Evolutionary conservation across 2,797 vertebrate genomes (phyloP).

Genomic region (Adelosebastes latens): DNA sequence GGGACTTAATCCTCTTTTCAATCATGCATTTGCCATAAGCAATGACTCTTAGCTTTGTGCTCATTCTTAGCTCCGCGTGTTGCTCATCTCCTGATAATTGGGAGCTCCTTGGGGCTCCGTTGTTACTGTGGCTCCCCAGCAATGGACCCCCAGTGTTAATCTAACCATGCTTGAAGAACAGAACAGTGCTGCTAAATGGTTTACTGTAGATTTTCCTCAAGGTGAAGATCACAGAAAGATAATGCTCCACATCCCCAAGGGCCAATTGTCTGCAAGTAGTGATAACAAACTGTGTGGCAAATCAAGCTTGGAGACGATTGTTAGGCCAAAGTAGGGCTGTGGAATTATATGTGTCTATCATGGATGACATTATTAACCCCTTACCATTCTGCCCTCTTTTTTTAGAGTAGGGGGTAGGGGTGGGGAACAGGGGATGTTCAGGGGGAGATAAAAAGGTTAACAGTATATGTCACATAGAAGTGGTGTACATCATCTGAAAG

Average conservation of each 20-base stretch:
- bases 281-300: constrained; percentile 56
- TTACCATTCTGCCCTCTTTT: too few species aligned
- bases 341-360: constrained; percentile 9
- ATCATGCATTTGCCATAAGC: neutral
- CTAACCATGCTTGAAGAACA: constrained; percentile 21
- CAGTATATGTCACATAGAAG: too few species aligned
- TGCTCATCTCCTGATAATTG: neutral
- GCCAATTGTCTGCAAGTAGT: constrained; percentile 35
- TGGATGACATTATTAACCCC: neutral
- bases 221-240: constrained; percentile 46
- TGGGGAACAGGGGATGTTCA: too few species aligned
- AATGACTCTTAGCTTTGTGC: neutral
- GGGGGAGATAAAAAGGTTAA: too few species aligned
- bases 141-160: neutral
- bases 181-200: constrained; percentile 17
- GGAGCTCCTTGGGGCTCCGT: neutral
- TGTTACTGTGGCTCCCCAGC: neutral
- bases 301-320: constrained; percentile 12
- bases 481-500: too few species aligned
- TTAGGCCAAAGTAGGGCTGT: neutral
- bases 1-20: neutral
- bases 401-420: too few species aligned
- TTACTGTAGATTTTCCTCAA: constrained; percentile 42
- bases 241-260: constrained; percentile 19
- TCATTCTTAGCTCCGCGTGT: neutral